Evolutionary conservation across 2,888 invertebrate species (phyloP).

Genomic region (Himalopsyche japonica): DNA sequence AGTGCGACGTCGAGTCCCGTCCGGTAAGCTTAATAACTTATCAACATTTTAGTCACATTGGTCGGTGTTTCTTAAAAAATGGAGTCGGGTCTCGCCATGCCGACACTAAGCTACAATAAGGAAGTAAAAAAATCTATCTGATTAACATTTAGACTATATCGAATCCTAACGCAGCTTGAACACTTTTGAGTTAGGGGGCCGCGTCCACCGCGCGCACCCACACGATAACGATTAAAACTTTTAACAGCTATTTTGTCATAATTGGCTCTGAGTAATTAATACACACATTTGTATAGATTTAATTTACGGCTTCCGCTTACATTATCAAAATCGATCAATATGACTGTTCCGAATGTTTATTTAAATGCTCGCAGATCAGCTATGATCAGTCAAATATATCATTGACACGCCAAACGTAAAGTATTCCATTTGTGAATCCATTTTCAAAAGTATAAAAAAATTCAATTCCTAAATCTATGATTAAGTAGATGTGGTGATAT

Average conservation of each 20-base stretch:
- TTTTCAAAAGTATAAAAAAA: no score
- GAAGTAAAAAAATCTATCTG: constrained; percentile 2
- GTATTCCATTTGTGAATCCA: no score
- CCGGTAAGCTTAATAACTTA: background rate
- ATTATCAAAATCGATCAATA: background rate
- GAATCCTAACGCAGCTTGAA: constrained; percentile 20
- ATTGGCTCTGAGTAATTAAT: background rate
- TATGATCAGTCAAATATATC: no score
- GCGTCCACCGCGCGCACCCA: background rate
- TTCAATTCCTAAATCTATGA: no score
- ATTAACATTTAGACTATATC: background rate
- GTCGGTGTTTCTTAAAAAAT: background rate
- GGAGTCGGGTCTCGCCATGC: background rate
- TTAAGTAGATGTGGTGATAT: no score
- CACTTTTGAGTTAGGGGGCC: constrained; percentile 23
- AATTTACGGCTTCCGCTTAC: background rate
- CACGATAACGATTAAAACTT: background rate
- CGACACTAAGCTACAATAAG: background rate
- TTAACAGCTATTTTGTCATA: constrained; percentile 3
- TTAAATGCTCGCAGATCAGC: no score
- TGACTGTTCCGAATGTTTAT: background rate
- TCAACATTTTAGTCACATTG: background rate
- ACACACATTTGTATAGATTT: background rate
- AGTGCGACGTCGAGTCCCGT: background rate
- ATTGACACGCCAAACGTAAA: no score